phyloP scores from a whole-genome alignment of 2,888 invertebrate genomes.

The Dastarcus helophoroides region DNA sequence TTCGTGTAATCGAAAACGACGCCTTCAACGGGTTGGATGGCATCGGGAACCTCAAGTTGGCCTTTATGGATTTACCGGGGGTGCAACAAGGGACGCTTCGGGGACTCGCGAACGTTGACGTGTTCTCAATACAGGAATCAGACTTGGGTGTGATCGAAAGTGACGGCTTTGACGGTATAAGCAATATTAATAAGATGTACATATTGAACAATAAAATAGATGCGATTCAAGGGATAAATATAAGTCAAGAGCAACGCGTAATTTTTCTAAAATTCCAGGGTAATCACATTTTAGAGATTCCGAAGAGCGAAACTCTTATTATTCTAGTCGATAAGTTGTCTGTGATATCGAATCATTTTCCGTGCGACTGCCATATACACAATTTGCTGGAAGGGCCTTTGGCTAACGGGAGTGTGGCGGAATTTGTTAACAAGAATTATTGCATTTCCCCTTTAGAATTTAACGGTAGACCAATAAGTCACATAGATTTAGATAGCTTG shows the following conservation, averaged over 20 bases:
- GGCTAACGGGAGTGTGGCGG: slow-evolving; percentile 52
- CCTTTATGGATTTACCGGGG: slow-evolving; percentile 67
- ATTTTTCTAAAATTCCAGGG: slow-evolving; percentile 63
- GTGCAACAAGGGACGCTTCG: slow-evolving; percentile 62
- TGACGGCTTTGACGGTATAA: slow-evolving; percentile 66
- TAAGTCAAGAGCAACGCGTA: slow-evolving; percentile 60
- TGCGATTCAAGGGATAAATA: slow-evolving; percentile 61
- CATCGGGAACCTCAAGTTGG: slow-evolving; percentile 69
- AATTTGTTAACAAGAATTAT: slow-evolving; percentile 64
- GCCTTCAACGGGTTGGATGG: slow-evolving; percentile 73
- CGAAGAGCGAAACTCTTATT: slow-evolving; percentile 53
- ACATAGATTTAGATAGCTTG: slow-evolving; percentile 52
- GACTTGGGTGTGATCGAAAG: slow-evolving; percentile 64
- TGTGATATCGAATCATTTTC: slow-evolving; percentile 70
- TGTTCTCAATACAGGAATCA: slow-evolving; percentile 69
- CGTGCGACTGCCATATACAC: slow-evolving; percentile 76
- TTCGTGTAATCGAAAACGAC: slow-evolving; percentile 62
- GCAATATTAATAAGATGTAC: slow-evolving; percentile 59
- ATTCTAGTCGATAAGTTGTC: slow-evolving; percentile 60
- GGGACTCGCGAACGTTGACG: slow-evolving; percentile 62
- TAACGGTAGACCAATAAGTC: slow-evolving; percentile 64
- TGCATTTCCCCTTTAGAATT: slow-evolving; percentile 79
- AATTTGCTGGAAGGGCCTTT: slow-evolving; percentile 65
- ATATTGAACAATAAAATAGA: slow-evolving; percentile 80
- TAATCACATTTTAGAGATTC: slow-evolving; percentile 72